Evolutionary conservation across 37 sponge, comb jelly and placozoan species (phyloP).

Genomic region (Spongilla lacustris): DNA sequence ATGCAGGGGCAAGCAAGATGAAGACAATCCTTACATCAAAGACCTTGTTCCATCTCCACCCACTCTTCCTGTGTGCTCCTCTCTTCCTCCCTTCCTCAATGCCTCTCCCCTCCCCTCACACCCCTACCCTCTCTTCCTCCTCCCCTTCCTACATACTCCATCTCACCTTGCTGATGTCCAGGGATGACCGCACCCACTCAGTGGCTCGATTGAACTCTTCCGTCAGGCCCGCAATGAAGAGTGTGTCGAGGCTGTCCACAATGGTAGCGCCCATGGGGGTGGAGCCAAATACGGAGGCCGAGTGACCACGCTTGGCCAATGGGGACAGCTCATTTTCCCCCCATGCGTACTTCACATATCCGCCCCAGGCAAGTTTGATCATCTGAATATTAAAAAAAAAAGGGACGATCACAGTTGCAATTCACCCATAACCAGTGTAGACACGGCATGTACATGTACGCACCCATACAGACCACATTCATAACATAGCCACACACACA

Average conservation of each 20-base stretch:
- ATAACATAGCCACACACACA: too few species aligned
- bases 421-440: too few species aligned
- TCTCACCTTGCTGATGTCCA: slow-evolving; percentile 67
- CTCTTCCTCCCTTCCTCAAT: too few species aligned
- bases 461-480: too few species aligned
- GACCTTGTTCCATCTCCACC: too few species aligned
- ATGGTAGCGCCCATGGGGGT: slow-evolving; percentile 80
- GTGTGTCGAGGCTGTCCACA: slow-evolving; percentile 89
- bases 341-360: slow-evolving; percentile 80
- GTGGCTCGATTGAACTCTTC: slow-evolving; percentile 80
- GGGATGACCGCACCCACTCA: slow-evolving; percentile 72
- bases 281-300: slow-evolving; percentile 80
- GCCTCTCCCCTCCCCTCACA: not conserved
- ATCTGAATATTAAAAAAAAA: slow-evolving; percentile 39
- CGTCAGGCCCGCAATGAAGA: slow-evolving; percentile 80
- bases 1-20: not conserved
- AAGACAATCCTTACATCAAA: too few species aligned
- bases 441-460: too few species aligned
- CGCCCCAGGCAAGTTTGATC: slow-evolving; percentile 88
- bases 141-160: not conserved
- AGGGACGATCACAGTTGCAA: too few species aligned
- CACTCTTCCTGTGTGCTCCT: too few species aligned
- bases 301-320: slow-evolving; percentile 65
- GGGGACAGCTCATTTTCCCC: slow-evolving; percentile 92
- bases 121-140: not conserved